Evolutionary conservation across 2,113 vertebrate species (phyloP).

Genomic region (Calonectris borealis): DNA sequence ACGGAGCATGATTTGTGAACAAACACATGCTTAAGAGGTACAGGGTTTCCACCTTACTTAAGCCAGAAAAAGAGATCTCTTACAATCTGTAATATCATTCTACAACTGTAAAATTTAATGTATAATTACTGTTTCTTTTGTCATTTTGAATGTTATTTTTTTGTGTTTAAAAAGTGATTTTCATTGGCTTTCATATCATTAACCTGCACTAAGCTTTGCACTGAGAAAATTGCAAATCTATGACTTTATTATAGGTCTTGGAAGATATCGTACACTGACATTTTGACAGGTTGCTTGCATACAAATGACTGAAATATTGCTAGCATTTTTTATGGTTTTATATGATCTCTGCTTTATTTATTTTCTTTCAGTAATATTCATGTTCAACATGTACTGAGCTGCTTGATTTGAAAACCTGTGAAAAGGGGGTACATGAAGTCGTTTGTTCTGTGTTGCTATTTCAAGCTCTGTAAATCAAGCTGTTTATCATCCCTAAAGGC

Average conservation of each 20-base stretch:
- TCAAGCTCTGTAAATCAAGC: background rate
- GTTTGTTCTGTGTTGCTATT: background rate
- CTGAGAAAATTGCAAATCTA: background rate
- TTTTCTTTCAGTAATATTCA: background rate
- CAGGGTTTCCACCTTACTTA: background rate
- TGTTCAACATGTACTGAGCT: background rate
- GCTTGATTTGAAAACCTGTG: background rate
- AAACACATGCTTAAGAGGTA: background rate
- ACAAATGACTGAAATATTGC: conserved; percentile 27
- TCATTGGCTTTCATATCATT: background rate
- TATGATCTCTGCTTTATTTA: background rate
- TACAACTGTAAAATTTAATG: background rate
- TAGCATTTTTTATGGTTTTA: background rate
- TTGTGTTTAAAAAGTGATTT: background rate
- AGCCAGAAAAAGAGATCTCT: background rate
- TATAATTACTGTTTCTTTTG: background rate
- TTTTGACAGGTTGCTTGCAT: conserved; percentile 32
- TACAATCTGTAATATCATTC: background rate
- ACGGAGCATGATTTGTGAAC: background rate
- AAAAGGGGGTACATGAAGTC: background rate
- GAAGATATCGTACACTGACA: background rate
- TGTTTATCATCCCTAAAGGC: background rate
- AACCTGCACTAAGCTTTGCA: background rate
- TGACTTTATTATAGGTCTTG: conserved; percentile 14
- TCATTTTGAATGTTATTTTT: background rate